Conservation (phyloP, 2,113 vertebrate species). For the Psephotus haematonotus region DNA sequence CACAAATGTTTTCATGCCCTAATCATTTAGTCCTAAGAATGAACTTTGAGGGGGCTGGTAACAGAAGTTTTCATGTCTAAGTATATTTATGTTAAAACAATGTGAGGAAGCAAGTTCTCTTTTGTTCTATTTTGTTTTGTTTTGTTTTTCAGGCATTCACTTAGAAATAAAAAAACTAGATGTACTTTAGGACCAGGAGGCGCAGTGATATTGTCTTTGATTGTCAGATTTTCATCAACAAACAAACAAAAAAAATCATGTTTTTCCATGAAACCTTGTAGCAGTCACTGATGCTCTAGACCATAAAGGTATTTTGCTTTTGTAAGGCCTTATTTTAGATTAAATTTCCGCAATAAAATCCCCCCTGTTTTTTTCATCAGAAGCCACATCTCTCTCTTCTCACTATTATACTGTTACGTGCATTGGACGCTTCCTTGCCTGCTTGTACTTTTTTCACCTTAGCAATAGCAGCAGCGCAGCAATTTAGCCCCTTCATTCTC, state of each 20-base stretch:
- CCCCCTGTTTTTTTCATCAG: neutral
- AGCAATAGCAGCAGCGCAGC: neutral
- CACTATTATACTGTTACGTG: neutral
- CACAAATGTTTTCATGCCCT: neutral
- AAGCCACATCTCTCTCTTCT: neutral
- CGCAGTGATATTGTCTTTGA: neutral
- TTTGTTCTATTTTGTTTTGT: neutral
- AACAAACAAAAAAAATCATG: neutral
- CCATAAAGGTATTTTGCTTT: neutral
- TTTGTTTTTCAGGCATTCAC: neutral
- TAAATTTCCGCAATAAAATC: neutral
- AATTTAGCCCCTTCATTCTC: neutral
- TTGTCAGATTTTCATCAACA: neutral
- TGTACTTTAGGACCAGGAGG: neutral
- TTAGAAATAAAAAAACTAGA: neutral
- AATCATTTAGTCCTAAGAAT: slow-evolving; percentile 20
- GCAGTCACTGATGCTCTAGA: neutral
- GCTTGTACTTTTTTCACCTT: neutral
- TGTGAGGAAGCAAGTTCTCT: neutral
- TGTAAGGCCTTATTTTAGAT: neutral
- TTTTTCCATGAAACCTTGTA: neutral
- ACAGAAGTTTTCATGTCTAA: neutral
- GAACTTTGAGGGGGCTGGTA: neutral
- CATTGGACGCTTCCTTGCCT: neutral
- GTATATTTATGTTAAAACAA: neutral